Evolutionary conservation across 2,888 invertebrate species (phyloP).

Genomic region (Dasysyrphus tricinctus): DNA sequence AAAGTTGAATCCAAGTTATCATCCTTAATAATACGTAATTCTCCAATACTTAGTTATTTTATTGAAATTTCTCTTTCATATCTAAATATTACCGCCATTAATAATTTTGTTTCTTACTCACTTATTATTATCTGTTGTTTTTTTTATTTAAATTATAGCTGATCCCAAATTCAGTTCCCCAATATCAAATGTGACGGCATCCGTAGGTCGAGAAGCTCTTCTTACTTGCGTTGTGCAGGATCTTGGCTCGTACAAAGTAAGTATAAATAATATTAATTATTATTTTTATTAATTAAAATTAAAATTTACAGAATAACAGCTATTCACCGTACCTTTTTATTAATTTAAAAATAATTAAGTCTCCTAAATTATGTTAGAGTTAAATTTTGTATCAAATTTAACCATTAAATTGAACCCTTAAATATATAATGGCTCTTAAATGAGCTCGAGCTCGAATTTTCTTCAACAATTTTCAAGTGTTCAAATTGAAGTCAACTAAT

Average conservation of each 20-base stretch:
- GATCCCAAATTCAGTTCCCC: slow-evolving; percentile 88
- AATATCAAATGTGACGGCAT: slow-evolving; percentile 88
- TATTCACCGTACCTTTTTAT: background rate
- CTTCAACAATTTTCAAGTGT: too few species aligned
- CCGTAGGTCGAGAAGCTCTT: slow-evolving; percentile 88
- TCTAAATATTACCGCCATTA: too few species aligned
- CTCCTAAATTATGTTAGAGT: background rate
- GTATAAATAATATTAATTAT: background rate
- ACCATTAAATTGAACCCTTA: background rate
- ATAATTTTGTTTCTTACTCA: too few species aligned
- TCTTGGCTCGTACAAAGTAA: slow-evolving; percentile 88
- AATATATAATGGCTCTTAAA: background rate
- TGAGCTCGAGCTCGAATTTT: background rate
- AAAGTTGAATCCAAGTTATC: too few species aligned
- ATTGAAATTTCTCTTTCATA: too few species aligned
- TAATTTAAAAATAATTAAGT: background rate
- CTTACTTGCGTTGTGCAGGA: slow-evolving; percentile 88
- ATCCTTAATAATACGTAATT: too few species aligned
- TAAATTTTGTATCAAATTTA: background rate
- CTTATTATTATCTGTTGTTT: too few species aligned
- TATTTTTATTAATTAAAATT: too few species aligned
- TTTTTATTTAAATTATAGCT: slow-evolving; percentile 82
- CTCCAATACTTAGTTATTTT: too few species aligned
- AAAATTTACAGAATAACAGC: too few species aligned
- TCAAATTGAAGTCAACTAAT: too few species aligned